Conservation (phyloP, 2,888 invertebrate genomes). For the Campopleginae sp. region DNA sequence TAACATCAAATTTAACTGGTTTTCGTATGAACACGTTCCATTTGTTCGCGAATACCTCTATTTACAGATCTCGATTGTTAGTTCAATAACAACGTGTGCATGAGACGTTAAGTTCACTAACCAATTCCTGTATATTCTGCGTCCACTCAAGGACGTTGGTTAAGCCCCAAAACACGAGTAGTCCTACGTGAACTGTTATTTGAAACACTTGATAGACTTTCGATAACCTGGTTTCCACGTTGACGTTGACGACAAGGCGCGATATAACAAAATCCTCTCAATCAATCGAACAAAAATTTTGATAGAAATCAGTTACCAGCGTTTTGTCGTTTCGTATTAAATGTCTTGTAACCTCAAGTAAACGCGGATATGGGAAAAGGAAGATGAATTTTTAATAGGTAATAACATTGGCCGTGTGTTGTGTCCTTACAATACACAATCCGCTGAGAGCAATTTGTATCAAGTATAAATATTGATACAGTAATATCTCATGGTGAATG, state of each 20-base stretch:
- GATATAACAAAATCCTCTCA: neutral
- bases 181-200: neutral
- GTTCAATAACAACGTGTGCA: neutral
- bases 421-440: neutral
- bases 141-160: neutral
- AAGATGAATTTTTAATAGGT: neutral
- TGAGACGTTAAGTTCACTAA: neutral
- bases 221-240: neutral
- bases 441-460: neutral
- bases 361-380: neutral
- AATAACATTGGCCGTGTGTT: neutral
- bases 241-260: neutral
- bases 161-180: slow-evolving; percentile 5
- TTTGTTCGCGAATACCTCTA: slow-evolving; percentile 56
- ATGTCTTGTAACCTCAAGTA: neutral
- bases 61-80: slow-evolving; percentile 8
- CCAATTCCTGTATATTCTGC: neutral
- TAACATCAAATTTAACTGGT: slow-evolving; percentile 11
- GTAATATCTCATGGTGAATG: neutral
- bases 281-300: neutral
- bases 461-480: slow-evolving; percentile 9
- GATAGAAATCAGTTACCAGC: neutral
- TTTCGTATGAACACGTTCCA: slow-evolving; percentile 34
- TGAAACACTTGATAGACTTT: neutral
- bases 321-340: neutral